A percentile compares a stretch with the other conserved stretches of the same genome.
These are phyloP conservation scores for Aradophagus sp. DNA, from an alignment of 1,140 invertebrate genomes.

Conservation along the genomic window DNA sequence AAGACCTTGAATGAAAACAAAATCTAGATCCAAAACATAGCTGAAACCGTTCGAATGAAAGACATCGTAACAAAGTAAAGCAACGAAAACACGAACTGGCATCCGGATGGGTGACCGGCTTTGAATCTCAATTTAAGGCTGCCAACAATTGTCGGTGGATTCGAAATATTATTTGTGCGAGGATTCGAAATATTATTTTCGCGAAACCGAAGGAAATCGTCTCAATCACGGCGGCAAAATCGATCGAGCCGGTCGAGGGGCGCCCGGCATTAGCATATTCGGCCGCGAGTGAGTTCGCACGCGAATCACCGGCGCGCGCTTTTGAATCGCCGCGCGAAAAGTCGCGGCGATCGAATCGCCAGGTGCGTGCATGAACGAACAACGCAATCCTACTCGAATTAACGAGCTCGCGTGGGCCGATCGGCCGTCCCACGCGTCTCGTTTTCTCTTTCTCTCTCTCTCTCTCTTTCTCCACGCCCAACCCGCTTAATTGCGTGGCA, in stretches of 20 bases:
- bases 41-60: too few relatives aligned
- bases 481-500: too few relatives aligned
- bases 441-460: too few relatives aligned
- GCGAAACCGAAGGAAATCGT: conserved; percentile 27
- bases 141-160: too few relatives aligned
- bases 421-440: background rate
- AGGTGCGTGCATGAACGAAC: conserved; percentile 42
- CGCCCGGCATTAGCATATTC: conserved; percentile 37
- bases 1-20: too few relatives aligned
- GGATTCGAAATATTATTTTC: conserved; percentile 16
- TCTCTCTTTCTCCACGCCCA: too few relatives aligned
- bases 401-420: conserved; percentile 34
- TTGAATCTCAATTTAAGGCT: conserved; percentile 33
- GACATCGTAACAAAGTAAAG: background rate
- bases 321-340: conserved; percentile 6
- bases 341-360: conserved; percentile 7
- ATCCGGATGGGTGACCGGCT: conserved; percentile 4
- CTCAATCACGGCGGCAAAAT: conserved; percentile 26
- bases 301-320: background rate
- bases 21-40: too few relatives aligned
- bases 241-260: conserved; percentile 14
- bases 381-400: conserved; percentile 48
- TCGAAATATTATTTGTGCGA: conserved; percentile 18
- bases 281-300: too few relatives aligned
- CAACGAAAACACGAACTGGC: background rate